Conservation (phyloP, 2,113 vertebrate genomes). For the Gnathonemus echidnorhynchus region DNA sequence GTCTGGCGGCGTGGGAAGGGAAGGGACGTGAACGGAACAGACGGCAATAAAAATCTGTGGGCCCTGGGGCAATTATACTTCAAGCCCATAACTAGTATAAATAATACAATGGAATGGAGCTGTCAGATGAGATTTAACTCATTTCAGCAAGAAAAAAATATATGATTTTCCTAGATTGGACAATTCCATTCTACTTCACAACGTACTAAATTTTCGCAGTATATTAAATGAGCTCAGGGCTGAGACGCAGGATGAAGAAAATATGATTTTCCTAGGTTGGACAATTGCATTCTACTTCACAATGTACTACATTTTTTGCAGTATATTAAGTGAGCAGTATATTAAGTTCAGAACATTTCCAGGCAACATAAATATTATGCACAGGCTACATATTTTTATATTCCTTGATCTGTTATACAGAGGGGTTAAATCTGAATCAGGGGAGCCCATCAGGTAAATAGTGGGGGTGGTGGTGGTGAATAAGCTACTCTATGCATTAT, state of each 20-base stretch:
- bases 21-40: slow-evolving; percentile 24
- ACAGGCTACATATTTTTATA: neutral
- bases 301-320: slow-evolving; percentile 8
- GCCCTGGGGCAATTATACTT: slow-evolving; percentile 39
- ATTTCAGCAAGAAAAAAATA: slow-evolving; percentile 32
- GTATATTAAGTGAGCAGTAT: neutral
- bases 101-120: slow-evolving; percentile 54
- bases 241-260: slow-evolving; percentile 39
- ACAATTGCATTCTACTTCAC: slow-evolving; percentile 13
- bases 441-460: neutral
- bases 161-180: slow-evolving; percentile 32
- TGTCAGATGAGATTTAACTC: slow-evolving; percentile 51
- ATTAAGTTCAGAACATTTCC: neutral
- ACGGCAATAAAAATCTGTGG: slow-evolving; percentile 32
- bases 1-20: neutral
- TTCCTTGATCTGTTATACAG: neutral
- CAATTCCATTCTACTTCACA: slow-evolving; percentile 14
- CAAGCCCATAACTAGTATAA: slow-evolving; percentile 51
- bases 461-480: neutral
- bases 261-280: slow-evolving; percentile 32
- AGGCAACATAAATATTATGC: neutral
- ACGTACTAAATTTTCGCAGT: slow-evolving; percentile 13
- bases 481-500: neutral
- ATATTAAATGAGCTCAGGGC: slow-evolving; percentile 5
- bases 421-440: neutral